Conservation (phyloP, 2,113 vertebrate genomes). For the Muntiacus muntjak region DNA sequence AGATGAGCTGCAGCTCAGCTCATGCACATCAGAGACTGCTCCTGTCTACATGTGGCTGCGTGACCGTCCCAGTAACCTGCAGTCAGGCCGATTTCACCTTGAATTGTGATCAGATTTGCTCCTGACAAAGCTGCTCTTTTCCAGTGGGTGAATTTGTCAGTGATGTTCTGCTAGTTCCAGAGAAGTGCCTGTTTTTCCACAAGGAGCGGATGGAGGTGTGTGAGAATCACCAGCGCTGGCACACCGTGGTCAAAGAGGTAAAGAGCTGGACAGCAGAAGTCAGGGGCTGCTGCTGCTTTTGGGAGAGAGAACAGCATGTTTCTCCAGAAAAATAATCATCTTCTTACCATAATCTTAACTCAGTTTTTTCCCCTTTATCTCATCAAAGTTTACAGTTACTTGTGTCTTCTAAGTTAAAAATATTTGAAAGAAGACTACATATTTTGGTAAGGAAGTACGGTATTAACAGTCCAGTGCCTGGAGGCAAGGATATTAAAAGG, state of each 20-base stretch:
- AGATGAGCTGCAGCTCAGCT: no score
- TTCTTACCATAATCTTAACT: background rate
- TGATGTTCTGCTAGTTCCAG: conserved; percentile 94
- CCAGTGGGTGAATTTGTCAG: conserved; percentile 93
- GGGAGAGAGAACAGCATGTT: background rate
- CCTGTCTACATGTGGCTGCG: background rate
- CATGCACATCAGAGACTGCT: background rate
- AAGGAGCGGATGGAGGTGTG: conserved; percentile 93
- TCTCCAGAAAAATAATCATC: background rate
- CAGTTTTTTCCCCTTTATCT: background rate
- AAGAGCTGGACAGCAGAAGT: conserved; percentile 22
- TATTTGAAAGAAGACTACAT: background rate
- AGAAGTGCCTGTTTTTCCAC: conserved; percentile 97
- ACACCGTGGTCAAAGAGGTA: conserved; percentile 93
- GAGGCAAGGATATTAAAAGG: background rate
- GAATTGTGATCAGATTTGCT: background rate
- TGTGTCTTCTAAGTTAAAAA: background rate
- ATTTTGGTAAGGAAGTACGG: background rate
- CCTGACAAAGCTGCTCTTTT: conserved; percentile 62
- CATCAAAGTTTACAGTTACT: background rate
- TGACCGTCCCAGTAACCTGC: background rate
- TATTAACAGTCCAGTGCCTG: background rate
- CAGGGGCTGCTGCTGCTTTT: background rate
- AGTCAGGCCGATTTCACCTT: background rate
- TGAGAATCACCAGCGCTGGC: conserved; percentile 96